These are phyloP conservation scores for Trichogramma pretiosum DNA, from an alignment of 1,140 invertebrate genomes.

Conservation along the genomic window DNA sequence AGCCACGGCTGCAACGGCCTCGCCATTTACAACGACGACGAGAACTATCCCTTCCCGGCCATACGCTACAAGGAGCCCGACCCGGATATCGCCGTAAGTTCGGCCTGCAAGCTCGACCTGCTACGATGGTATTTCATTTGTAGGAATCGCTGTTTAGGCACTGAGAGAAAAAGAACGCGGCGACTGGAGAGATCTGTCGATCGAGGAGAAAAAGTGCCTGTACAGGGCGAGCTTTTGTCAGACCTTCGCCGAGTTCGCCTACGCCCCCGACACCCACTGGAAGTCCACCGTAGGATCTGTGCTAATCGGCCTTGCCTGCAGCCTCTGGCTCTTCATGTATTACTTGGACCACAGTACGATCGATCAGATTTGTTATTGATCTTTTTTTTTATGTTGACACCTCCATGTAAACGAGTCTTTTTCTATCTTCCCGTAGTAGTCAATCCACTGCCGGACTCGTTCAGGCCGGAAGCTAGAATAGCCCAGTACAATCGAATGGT, in stretches of 20 bases:
- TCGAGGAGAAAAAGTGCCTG: conserved; percentile 59
- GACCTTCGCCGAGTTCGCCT: conserved; percentile 54
- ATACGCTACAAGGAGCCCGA: conserved; percentile 53
- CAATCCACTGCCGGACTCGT: conserved; percentile 17
- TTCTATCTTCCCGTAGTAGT: no score
- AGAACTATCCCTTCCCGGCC: conserved; percentile 53
- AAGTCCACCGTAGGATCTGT: conserved; percentile 42
- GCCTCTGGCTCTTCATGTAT: background rate
- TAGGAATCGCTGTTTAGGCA: no score
- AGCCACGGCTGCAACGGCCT: conserved; percentile 54
- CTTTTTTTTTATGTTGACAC: no score
- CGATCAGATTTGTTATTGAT: no score
- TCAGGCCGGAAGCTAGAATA: conserved; percentile 19
- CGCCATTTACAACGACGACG: conserved; percentile 50
- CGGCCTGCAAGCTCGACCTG: no score
- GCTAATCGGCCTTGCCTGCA: conserved; percentile 22
- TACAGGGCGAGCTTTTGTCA: conserved; percentile 60
- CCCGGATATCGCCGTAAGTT: conserved; percentile 45
- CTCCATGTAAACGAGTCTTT: no score
- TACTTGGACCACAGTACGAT: no score
- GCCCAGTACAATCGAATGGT: conserved; percentile 21
- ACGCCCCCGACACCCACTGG: conserved; percentile 42
- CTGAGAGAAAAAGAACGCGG: conserved; percentile 58
- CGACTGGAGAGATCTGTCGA: conserved; percentile 56
- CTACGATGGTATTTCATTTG: no score